Evolutionary conservation across 2,888 invertebrate genomes (phyloP).

Genomic region (Drosophila picticornis): DNA sequence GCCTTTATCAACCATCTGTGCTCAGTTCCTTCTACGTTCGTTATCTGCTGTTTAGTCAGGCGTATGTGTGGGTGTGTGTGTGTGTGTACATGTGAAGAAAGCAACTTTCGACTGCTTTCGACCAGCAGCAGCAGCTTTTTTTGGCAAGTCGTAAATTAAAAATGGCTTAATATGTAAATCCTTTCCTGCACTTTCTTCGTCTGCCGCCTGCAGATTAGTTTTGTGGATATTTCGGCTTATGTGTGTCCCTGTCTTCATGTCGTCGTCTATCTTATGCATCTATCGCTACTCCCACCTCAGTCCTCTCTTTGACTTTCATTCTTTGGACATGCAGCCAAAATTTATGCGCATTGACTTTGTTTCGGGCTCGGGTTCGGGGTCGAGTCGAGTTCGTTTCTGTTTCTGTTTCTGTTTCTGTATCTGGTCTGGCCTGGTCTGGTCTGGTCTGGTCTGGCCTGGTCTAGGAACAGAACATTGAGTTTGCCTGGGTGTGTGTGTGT

Average conservation of each 20-base stretch:
- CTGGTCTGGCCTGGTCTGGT: not conserved
- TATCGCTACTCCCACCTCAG: constrained; percentile 10
- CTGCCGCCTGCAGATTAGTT: constrained; percentile 73
- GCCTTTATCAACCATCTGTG: constrained; percentile 73
- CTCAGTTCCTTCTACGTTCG: constrained; percentile 42
- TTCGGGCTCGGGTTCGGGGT: constrained; percentile 19
- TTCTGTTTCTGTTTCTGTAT: constrained; percentile 19
- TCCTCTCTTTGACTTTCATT: constrained; percentile 17
- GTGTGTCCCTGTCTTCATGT: constrained; percentile 64
- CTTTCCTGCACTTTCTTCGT: constrained; percentile 56
- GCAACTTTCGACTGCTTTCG: constrained; percentile 31
- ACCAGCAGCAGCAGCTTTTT: constrained; percentile 48
- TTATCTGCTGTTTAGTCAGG: constrained; percentile 82
- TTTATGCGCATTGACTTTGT: constrained; percentile 60
- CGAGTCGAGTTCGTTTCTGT: constrained; percentile 19
- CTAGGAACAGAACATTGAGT: constrained; percentile 10
- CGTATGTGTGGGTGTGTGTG: constrained; percentile 34
- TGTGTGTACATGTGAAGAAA: constrained; percentile 16
- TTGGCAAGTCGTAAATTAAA: constrained; percentile 78
- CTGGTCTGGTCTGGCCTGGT: too few relatives aligned
- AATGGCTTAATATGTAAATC: constrained; percentile 82
- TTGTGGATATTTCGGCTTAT: constrained; percentile 78
- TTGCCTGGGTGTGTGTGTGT: constrained; percentile 24
- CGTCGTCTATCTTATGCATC: constrained; percentile 59
- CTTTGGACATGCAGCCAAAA: constrained; percentile 59